phyloP scores from a whole-genome alignment of 2,113 vertebrate genomes.

The Mustelus asterias region DNA sequence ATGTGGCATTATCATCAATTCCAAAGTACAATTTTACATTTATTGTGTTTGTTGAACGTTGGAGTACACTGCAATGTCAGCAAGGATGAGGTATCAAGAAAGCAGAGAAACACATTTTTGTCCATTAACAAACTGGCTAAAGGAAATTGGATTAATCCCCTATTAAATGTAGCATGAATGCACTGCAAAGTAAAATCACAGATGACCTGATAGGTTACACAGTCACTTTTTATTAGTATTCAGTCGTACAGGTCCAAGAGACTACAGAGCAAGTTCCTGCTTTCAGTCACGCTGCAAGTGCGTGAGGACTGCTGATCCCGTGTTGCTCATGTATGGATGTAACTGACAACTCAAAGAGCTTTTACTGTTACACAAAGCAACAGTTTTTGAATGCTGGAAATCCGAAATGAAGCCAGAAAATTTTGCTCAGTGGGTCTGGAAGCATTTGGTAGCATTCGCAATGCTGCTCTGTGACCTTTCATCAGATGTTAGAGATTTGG shows the following conservation, averaged over 20 bases:
- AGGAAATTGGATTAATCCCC: slow-evolving; percentile 5
- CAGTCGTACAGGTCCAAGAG: background rate
- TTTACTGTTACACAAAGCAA: background rate
- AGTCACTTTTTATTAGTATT: slow-evolving; percentile 12
- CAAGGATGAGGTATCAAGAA: slow-evolving; percentile 1
- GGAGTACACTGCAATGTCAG: slow-evolving; percentile 16
- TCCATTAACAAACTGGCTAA: background rate
- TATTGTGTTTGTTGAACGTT: slow-evolving; percentile 7
- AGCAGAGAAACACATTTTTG: background rate
- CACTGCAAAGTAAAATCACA: slow-evolving; percentile 23
- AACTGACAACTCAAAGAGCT: background rate
- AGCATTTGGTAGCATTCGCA: background rate
- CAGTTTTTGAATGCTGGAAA: background rate
- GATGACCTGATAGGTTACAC: background rate
- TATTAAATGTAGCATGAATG: slow-evolving; percentile 6
- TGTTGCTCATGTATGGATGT: background rate
- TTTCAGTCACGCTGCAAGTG: background rate
- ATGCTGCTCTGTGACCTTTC: background rate
- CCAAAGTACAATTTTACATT: slow-evolving; percentile 16
- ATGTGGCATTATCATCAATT: slow-evolving; percentile 14
- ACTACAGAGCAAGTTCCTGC: background rate
- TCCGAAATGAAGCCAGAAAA: background rate
- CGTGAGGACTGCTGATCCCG: no score
- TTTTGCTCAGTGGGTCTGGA: background rate
- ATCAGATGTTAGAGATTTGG: background rate